phyloP scores from a whole-genome alignment of 1,140 invertebrate genomes.

The Leguminivora glycinivorella region DNA sequence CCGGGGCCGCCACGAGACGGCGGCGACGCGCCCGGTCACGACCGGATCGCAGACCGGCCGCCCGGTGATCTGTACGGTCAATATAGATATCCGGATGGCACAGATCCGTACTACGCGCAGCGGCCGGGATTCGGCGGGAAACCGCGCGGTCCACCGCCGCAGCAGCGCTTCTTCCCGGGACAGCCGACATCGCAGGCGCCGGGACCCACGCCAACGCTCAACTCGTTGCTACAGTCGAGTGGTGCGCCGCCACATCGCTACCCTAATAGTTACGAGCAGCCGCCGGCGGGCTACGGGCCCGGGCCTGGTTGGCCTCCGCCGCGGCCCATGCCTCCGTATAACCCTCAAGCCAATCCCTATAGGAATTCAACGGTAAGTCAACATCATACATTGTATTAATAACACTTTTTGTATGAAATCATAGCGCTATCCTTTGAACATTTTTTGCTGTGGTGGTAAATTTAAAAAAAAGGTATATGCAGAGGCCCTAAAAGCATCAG shows the following conservation, averaged over 20 bases:
- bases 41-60: slow-evolving; percentile 64
- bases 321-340: slow-evolving; percentile 75
- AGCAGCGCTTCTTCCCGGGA: slow-evolving; percentile 82
- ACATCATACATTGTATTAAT: too few relatives aligned
- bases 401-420: too few relatives aligned
- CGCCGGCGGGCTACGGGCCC: slow-evolving; percentile 65
- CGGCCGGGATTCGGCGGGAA: slow-evolving; percentile 73
- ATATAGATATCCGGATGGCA: slow-evolving; percentile 70
- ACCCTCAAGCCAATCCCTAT: slow-evolving; percentile 75
- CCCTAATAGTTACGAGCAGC: slow-evolving; percentile 75
- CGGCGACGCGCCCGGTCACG: slow-evolving; percentile 68
- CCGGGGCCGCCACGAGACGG: slow-evolving; percentile 67
- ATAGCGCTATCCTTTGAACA: too few relatives aligned
- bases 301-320: slow-evolving; percentile 69
- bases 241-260: slow-evolving; percentile 83
- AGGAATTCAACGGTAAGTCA: slow-evolving; percentile 75
- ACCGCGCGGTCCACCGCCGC: slow-evolving; percentile 67
- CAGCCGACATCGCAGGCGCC: slow-evolving; percentile 86
- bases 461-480: too few relatives aligned
- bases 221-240: slow-evolving; percentile 92
- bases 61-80: slow-evolving; percentile 66
- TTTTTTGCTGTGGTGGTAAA: too few relatives aligned
- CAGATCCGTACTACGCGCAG: slow-evolving; percentile 67
- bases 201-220: slow-evolving; percentile 94
- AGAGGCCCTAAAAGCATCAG: too few relatives aligned